A percentile compares a stretch with the other conserved stretches of the same genome.
Evolutionary conservation across 1,140 invertebrate species (phyloP).

Genomic region (Trinorchestia longiramus): DNA sequence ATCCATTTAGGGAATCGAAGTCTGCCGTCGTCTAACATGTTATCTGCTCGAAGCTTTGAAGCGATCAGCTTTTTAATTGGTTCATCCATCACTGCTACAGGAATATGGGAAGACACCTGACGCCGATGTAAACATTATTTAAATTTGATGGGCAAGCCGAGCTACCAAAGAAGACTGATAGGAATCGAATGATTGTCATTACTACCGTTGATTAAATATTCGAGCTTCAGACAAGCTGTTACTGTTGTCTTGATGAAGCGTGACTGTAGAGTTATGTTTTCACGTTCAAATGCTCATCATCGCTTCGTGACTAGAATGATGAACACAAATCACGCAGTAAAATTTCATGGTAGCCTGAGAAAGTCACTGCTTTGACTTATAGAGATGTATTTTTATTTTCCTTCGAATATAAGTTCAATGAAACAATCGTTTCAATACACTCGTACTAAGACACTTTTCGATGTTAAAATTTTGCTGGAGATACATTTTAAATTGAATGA

Average conservation of each 20-base stretch:
- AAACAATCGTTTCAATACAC: background rate
- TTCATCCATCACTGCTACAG: constrained; percentile 31
- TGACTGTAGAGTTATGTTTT: background rate
- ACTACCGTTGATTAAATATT: constrained; percentile 53
- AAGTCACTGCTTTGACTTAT: background rate
- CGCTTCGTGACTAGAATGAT: background rate
- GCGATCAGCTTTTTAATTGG: constrained; percentile 48
- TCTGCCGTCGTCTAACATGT: background rate
- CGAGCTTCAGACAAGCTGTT: background rate
- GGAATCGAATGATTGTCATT: constrained; percentile 55
- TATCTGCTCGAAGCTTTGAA: background rate
- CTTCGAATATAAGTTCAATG: background rate
- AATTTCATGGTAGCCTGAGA: background rate
- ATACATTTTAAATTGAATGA: background rate
- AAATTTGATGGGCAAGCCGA: constrained; percentile 52
- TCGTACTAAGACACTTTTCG: background rate
- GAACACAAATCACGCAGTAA: background rate
- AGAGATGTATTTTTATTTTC: background rate
- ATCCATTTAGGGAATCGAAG: constrained; percentile 30
- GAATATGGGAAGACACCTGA: constrained; percentile 55
- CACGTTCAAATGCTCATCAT: background rate
- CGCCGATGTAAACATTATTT: constrained; percentile 49
- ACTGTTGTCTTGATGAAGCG: background rate
- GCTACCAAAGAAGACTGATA: constrained; percentile 48
- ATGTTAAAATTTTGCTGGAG: background rate